phyloP scores from a whole-genome alignment of 2,888 invertebrate species.

The Synergus laeviventris region DNA sequence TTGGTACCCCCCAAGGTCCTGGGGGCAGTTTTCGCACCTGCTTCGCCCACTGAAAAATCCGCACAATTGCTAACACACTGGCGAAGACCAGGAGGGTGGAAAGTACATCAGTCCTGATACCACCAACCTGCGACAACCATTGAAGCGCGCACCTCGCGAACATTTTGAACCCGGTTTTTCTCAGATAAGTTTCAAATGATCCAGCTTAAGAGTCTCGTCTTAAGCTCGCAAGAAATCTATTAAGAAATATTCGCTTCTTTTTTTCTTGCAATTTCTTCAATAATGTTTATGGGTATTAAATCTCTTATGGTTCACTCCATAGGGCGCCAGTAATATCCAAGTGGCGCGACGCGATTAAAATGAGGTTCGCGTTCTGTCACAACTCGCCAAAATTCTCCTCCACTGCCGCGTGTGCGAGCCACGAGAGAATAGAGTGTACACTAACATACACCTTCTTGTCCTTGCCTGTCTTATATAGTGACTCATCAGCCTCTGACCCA shows the following conservation, averaged over 20 bases:
- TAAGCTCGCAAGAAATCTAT: neutral
- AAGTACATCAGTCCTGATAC: slow-evolving; percentile 59
- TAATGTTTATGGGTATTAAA: neutral
- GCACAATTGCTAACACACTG: slow-evolving; percentile 75
- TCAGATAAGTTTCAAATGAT: slow-evolving; percentile 8
- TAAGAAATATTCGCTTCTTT: neutral
- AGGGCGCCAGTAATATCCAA: slow-evolving; percentile 22
- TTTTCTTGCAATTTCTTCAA: neutral
- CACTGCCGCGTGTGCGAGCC: slow-evolving; percentile 66
- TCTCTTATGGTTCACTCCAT: neutral
- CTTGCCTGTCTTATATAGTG: slow-evolving; percentile 76
- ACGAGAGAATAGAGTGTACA: slow-evolving; percentile 74
- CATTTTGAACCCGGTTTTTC: slow-evolving; percentile 58
- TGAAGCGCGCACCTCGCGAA: slow-evolving; percentile 65
- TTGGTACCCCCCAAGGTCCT: slow-evolving; percentile 91
- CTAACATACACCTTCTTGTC: slow-evolving; percentile 75
- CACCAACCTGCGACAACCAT: slow-evolving; percentile 63
- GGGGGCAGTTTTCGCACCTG: slow-evolving; percentile 82
- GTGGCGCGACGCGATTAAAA: slow-evolving; percentile 18
- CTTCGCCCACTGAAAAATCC: slow-evolving; percentile 71
- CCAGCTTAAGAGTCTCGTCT: slow-evolving; percentile 6
- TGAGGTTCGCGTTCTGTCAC: slow-evolving; percentile 41
- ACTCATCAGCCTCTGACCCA: slow-evolving; percentile 72
- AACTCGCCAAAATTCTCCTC: slow-evolving; percentile 48
- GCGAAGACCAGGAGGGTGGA: slow-evolving; percentile 76